Conservation (phyloP, 2,888 invertebrate genomes). For the Cataglyphis altisquamis region DNA sequence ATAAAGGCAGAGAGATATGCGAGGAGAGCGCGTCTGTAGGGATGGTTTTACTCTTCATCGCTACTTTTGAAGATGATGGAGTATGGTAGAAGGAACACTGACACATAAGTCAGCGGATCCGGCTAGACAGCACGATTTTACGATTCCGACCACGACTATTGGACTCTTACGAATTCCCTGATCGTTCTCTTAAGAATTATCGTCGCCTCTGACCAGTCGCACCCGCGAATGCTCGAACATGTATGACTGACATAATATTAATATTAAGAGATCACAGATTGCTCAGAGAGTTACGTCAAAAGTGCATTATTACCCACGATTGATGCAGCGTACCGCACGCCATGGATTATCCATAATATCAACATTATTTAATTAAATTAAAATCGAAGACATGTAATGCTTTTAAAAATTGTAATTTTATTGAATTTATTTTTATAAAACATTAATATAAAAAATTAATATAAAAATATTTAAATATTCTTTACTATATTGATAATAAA, state of each 20-base stretch:
- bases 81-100: slow-evolving; percentile 66
- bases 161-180: slow-evolving; percentile 83
- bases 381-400: not conserved
- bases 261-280: slow-evolving; percentile 69
- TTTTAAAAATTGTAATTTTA: not conserved
- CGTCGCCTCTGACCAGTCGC: slow-evolving; percentile 76
- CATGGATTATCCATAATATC: not conserved
- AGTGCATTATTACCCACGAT: slow-evolving; percentile 64
- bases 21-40: not conserved
- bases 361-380: not conserved
- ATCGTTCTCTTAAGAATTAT: slow-evolving; percentile 81
- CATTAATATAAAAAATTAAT: not conserved
- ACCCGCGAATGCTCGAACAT: slow-evolving; percentile 49
- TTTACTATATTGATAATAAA: not conserved
- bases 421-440: not conserved
- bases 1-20: not conserved
- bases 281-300: slow-evolving; percentile 68
- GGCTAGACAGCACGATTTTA: slow-evolving; percentile 65
- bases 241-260: slow-evolving; percentile 77
- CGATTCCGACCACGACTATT: slow-evolving; percentile 81
- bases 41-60: slow-evolving; percentile 58
- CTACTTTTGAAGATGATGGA: slow-evolving; percentile 58
- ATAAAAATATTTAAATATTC: not conserved
- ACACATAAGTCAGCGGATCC: slow-evolving; percentile 78
- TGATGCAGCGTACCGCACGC: slow-evolving; percentile 1